Evolutionary conservation across 2,888 invertebrate genomes (phyloP), one percentile per base, ranked within the genome.

Genomic region (Cephus runcator): DNA sequence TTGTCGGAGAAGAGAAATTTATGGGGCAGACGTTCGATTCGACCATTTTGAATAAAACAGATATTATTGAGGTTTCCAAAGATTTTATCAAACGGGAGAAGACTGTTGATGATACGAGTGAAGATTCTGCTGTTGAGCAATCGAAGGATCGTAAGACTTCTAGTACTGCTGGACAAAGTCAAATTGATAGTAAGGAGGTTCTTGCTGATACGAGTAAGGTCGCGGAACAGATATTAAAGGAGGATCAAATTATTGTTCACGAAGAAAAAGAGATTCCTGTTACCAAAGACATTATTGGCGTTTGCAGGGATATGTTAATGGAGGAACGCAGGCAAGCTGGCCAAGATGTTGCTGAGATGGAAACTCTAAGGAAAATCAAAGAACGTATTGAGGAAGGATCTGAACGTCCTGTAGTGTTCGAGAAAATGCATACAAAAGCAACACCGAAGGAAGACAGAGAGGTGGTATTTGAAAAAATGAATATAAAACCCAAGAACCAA

Each of bases 1-100:
- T 56, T 56, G 9, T 56, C 9, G 23, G 6, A 56, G 23, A 56
- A 15, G 40, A 56, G 23, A 56, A 56, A 56, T 23, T 23, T 23
- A 23, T 77, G 1, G 4, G 56, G 3, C 75, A 80, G 76, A 34
- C 34, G 15, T 23, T 69, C 33, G 34, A 83, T 81, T 56, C 84
- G 79, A 23, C 81, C 83, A 12, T 83, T 73, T 75, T 73, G 34
- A 56, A 76, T 4, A 75, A 75, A 73, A 34, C 76, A 36, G 71
- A 33, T 34, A 30, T 69, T 35, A 77, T 73, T 40, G 77, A 81
- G 9, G 73, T 81, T 69, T 75, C 76, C n/a, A 75, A 83, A 33
- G 77, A 83, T 34, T 69, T 79, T 23, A 34, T 77, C 30, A 75
- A 77, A n/a, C 79, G 79, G 34, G 81, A 79, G 36, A 80, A 74